A percentile compares a stretch with the other conserved stretches of the same genome.
phyloP scores from a whole-genome alignment of 2,888 invertebrate genomes.

The Chloromyia formosa region DNA sequence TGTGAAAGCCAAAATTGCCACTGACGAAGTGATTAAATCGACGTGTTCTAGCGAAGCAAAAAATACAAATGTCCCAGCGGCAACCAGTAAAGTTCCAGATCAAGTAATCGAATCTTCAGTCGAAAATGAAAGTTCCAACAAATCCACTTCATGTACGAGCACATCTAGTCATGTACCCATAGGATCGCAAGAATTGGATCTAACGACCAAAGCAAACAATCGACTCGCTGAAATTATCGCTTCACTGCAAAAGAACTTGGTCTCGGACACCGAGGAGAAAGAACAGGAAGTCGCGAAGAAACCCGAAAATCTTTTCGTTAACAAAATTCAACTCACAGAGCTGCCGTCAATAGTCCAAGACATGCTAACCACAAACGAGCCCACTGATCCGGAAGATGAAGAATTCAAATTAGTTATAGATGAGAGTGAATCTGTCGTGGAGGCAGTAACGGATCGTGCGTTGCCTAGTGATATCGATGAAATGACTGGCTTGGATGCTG shows the following conservation, averaged over 20 bases:
- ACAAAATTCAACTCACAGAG: slow-evolving; percentile 13
- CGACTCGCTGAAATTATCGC: slow-evolving; percentile 27
- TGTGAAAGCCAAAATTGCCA: neutral
- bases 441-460: neutral
- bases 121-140: neutral
- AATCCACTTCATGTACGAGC: too few species aligned
- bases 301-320: neutral
- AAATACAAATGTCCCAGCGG: neutral
- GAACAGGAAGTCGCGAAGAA: neutral
- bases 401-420: neutral
- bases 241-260: slow-evolving; percentile 3
- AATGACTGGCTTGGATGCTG: neutral
- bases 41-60: neutral
- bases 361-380: neutral
- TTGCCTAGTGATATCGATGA: slow-evolving; percentile 3
- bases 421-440: neutral
- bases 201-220: neutral
- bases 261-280: neutral
- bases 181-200: neutral
- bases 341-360: slow-evolving; percentile 23
- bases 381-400: neutral
- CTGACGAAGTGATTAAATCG: neutral
- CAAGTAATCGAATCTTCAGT: neutral
- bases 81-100: neutral
- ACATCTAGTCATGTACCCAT: neutral